Percentiles rank a stretch among this genome's conserved stretches.
Evolutionary conservation across 2,113 vertebrate species (phyloP).

Genomic region (Chloropsis hardwickii): DNA sequence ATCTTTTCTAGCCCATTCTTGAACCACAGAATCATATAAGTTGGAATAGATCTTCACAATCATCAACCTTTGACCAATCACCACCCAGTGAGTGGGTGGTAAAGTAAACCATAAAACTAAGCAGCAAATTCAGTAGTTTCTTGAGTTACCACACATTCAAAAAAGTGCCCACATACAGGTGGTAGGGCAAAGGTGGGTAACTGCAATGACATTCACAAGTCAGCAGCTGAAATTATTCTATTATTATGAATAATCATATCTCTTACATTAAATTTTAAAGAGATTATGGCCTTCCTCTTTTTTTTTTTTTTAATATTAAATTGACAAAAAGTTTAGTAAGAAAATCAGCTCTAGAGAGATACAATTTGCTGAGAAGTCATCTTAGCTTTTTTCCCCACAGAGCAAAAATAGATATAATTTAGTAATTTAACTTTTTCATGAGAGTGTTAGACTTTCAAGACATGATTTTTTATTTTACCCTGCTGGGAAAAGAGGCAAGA

Average conservation of each 20-base stretch:
- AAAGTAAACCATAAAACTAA: not conserved
- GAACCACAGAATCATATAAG: not conserved
- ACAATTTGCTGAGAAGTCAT: not conserved
- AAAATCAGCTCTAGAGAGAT: not conserved
- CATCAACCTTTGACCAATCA: no score
- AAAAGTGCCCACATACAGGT: not conserved
- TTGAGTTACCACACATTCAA: not conserved
- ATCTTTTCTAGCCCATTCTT: not conserved
- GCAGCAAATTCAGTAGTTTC: not conserved
- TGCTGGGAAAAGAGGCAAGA: not conserved
- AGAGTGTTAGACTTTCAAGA: not conserved
- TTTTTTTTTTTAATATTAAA: not conserved
- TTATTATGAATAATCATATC: not conserved
- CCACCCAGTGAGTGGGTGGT: no score
- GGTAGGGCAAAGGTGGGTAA: not conserved
- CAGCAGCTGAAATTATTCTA: not conserved
- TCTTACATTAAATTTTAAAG: not conserved
- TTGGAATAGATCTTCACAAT: not conserved
- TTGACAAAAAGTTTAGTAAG: not conserved
- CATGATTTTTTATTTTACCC: not conserved
- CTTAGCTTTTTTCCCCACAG: not conserved
- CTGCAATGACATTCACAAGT: not conserved
- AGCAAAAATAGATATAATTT: not conserved
- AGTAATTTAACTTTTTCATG: constrained; percentile 1
- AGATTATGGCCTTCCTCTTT: not conserved